Evolutionary conservation across 2,113 vertebrate species (phyloP).

Genomic region (Hippoglossus stenolepis): DNA sequence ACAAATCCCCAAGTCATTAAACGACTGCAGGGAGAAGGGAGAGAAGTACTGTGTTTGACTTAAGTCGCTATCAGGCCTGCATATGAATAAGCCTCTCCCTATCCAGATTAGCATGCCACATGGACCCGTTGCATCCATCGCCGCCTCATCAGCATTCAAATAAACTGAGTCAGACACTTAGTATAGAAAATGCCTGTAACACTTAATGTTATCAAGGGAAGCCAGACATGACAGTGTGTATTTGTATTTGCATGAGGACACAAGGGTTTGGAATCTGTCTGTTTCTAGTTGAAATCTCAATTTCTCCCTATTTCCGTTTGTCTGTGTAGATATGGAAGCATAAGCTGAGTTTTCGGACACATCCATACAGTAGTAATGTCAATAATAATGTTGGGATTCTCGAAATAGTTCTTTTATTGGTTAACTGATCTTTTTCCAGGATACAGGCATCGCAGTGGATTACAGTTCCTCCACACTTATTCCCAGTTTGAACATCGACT

Average conservation of each 20-base stretch:
- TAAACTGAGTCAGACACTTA: constrained; percentile 66
- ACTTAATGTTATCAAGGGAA: constrained; percentile 60
- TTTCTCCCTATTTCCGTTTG: background rate
- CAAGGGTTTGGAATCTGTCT: background rate
- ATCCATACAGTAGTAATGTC: background rate
- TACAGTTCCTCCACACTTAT: background rate
- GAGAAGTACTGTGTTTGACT: constrained; percentile 72
- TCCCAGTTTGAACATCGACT: constrained; percentile 41
- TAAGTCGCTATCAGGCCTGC: constrained; percentile 65
- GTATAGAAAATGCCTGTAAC: constrained; percentile 67
- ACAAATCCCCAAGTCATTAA: constrained; percentile 72
- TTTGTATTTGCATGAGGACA: constrained; percentile 32
- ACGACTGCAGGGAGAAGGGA: constrained; percentile 50
- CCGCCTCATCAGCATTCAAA: constrained; percentile 71
- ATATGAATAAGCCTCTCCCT: constrained; percentile 71
- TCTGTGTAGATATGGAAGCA: background rate
- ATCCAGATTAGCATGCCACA: constrained; percentile 65
- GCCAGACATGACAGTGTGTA: constrained; percentile 27
- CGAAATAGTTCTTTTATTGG: background rate
- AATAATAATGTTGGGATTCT: background rate
- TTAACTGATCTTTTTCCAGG: constrained; percentile 23
- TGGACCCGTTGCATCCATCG: constrained; percentile 45
- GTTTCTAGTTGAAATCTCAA: background rate
- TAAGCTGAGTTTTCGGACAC: background rate
- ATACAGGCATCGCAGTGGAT: background rate